Base-by-base conservation (phyloP, 2,113 vertebrate species). In the Gadus macrocephalus region DNA sequence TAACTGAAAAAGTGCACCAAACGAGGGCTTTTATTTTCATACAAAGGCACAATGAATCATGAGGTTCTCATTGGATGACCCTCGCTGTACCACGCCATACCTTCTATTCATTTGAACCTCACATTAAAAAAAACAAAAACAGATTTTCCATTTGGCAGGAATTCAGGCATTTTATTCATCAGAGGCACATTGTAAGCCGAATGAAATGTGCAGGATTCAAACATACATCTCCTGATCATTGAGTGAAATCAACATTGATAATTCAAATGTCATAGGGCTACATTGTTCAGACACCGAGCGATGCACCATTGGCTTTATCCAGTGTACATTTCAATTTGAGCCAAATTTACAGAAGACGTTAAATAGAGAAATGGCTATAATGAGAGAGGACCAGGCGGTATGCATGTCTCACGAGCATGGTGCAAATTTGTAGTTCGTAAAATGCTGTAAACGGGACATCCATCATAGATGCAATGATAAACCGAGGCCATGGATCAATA, bases 41-140 rank as follows among this genome's bases (percentile, higher is more conserved):
- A 83, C 88, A 86, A 90, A 91, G 89, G 90, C 91, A 92, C 90
- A 80, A 80, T 85, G 77, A 87, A 83, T 75, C 60, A 72, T 61
- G n/a, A 11, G n/a, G 11, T n/a, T 38, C 17, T n/a, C 7, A 65
- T 15, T 22, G 42, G 35, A 16, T 14, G 31, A 1, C 71, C 70
- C n/a, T 71, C 67, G 63, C 72, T 68, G 27, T 15, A 68, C 69
- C 68, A 71, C 72, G 28, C 14, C 17, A 22, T 71, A 53, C 42
- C 14, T 19, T 53, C 17, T 19, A 71, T 78, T 78, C 17, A 60
- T 68, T 70, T 28, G 5, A 76, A 84, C 80, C 67, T 69, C 77
- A 83, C 76, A 82, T 76, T 68, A 85, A 70, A 28, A 70, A 17
- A 80, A 72, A 78, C 14, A 0, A 53, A 69, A 70, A 15, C 64